These are phyloP conservation scores for Nautilus pompilius DNA, from an alignment of 1,140 invertebrate species.

Conservation along the genomic window DNA sequence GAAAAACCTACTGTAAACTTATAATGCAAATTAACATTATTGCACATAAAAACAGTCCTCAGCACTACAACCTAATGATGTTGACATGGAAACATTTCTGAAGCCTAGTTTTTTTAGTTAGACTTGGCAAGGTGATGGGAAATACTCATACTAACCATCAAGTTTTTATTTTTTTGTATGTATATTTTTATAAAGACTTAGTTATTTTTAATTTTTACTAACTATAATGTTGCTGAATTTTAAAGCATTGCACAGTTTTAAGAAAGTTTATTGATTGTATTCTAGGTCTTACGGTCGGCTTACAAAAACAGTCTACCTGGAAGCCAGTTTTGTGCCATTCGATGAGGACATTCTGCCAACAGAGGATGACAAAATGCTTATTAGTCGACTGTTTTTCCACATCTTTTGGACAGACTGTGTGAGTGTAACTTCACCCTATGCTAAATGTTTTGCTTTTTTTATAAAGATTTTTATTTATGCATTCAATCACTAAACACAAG, in stretches of 20 bases:
- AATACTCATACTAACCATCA: neutral
- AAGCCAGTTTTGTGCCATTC: slow-evolving; percentile 81
- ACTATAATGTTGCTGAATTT: slow-evolving; percentile 4
- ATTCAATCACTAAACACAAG: no score
- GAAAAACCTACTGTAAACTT: no score
- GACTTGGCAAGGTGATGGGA: neutral
- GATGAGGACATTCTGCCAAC: slow-evolving; percentile 63
- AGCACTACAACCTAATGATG: no score
- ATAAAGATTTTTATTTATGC: no score
- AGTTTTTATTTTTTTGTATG: neutral
- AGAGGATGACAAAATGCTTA: slow-evolving; percentile 68
- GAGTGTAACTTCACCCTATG: slow-evolving; percentile 20
- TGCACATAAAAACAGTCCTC: no score
- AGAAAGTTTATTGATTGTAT: neutral
- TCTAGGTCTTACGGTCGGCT: slow-evolving; percentile 59
- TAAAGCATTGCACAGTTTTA: neutral
- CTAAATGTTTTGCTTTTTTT: no score
- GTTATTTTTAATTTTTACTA: neutral
- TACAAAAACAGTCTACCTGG: slow-evolving; percentile 65
- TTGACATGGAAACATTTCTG: neutral
- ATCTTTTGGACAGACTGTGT: slow-evolving; percentile 91
- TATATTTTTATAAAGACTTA: neutral
- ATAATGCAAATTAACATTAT: no score
- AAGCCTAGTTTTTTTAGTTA: neutral
- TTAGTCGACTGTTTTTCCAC: slow-evolving; percentile 84